These are phyloP conservation scores for Aldabrachelys gigantea DNA, from an alignment of 2,113 vertebrate genomes.

Conservation along the genomic window DNA sequence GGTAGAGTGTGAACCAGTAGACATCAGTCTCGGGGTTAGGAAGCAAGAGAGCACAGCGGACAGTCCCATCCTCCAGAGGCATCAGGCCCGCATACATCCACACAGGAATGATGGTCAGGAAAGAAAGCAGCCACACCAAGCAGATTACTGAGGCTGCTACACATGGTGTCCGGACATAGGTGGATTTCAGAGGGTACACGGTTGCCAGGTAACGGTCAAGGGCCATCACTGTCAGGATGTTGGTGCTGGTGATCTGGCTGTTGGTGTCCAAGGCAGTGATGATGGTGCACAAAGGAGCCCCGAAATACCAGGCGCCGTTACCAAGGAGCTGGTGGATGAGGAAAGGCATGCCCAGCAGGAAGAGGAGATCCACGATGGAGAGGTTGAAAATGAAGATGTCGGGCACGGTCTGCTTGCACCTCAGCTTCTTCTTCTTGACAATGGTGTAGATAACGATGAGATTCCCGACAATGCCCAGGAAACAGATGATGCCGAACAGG, in stretches of 20 bases:
- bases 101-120: constrained; percentile 85
- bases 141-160: constrained; percentile 79
- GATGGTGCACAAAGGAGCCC: constrained; percentile 83
- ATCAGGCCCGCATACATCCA: constrained; percentile 89
- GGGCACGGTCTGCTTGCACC: constrained; percentile 83
- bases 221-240: constrained; percentile 89
- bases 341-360: constrained; percentile 89
- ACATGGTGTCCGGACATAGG: constrained; percentile 80
- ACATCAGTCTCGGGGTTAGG: constrained; percentile 82
- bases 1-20: constrained; percentile 91
- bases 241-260: constrained; percentile 90
- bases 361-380: constrained; percentile 86
- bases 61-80: constrained; percentile 81
- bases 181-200: constrained; percentile 86
- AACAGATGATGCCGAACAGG: constrained; percentile 87
- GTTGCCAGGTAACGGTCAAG: constrained; percentile 88
- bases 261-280: constrained; percentile 87
- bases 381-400: constrained; percentile 90
- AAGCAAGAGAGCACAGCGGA: constrained; percentile 86
- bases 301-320: constrained; percentile 87
- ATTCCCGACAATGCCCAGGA: constrained; percentile 86
- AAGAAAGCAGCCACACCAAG: constrained; percentile 84
- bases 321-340: constrained; percentile 90
- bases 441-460: constrained; percentile 88
- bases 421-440: constrained; percentile 84